Base-by-base conservation (phyloP, 2,113 vertebrate genomes). In the Ceyx margarethae region DNA sequence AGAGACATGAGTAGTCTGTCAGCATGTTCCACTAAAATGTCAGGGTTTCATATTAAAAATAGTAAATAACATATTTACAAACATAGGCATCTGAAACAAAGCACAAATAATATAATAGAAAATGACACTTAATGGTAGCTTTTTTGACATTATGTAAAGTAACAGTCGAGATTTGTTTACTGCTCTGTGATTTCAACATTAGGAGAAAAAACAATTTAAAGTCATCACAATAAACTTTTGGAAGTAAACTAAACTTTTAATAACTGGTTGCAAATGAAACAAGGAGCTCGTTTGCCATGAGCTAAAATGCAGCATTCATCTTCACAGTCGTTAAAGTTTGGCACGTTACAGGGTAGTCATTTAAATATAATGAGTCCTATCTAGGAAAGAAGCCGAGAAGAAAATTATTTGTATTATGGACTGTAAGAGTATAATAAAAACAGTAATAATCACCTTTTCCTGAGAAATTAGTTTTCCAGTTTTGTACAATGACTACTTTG, bases 41-140 rank as follows among this genome's bases (percentile, higher is more conserved):
- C 91, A 94, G 48, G 29, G 50, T 71, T 46, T 94, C 71, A 64
- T 92, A 95, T 92, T 82, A 92, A 92, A 95, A 93, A 64, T 21
- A 91, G 31, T 91, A 95, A 96, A 95, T 89, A 93, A 93, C 87
- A 37, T 71, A 80, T 85, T 83, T 89, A 72, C 60, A 67, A 92
- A 91, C 31, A 66, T 5, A 60, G 60, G 11, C 37, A 28, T 35
- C 75, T 92, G 89, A 93, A 93, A 92, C 68, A 89, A 93, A 93
- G 45, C 81, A 57, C 48, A 71, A 85, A 74, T 53, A 86, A 61
- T 81, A 53, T 8, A 82, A 50, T 80, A 80, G 64, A 62, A 79
- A 69, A 74, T 80, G 60, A 61, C 78, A 89, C 18, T 8, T 56
- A 69, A 68, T 53, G 62, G 50, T 56, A 80, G 58, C 8, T 83